Percentiles rank a stretch among this genome's conserved stretches.
phyloP scores from a whole-genome alignment of 2,888 invertebrate genomes.

The Lymantria monacha region DNA sequence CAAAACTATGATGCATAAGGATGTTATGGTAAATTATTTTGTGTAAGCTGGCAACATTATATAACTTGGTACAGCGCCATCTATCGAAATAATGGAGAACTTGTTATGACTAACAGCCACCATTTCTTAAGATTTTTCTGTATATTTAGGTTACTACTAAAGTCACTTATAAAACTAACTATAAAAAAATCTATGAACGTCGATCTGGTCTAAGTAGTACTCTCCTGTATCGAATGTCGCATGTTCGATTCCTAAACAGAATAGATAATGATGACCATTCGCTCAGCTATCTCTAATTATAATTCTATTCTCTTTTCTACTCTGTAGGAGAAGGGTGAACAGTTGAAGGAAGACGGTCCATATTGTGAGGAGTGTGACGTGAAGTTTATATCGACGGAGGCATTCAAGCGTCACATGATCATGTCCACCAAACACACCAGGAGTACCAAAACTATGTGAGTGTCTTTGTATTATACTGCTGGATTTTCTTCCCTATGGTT shows the following conservation, averaged over 20 bases:
- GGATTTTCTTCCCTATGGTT: too few relatives aligned
- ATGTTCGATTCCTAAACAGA: too few relatives aligned
- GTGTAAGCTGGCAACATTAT: background rate
- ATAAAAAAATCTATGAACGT: too few relatives aligned
- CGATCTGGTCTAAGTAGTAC: too few relatives aligned
- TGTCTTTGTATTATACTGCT: conserved; percentile 2
- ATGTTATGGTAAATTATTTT: conserved; percentile 39
- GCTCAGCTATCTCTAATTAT: too few relatives aligned
- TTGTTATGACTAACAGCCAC: too few relatives aligned
- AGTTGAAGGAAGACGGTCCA: conserved; percentile 40
- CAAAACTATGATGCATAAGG: conserved; percentile 71
- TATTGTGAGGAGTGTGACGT: conserved; percentile 69
- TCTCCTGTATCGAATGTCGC: too few relatives aligned
- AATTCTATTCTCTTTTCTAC: too few relatives aligned
- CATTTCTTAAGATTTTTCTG: too few relatives aligned
- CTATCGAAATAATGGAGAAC: background rate
- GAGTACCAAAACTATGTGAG: conserved; percentile 51
- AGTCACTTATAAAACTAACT: too few relatives aligned
- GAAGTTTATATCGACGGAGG: conserved; percentile 60
- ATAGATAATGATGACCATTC: too few relatives aligned
- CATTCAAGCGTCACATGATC: conserved; percentile 68
- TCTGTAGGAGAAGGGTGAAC: conserved; percentile 26
- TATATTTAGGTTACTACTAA: too few relatives aligned
- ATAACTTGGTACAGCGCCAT: background rate
- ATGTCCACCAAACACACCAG: conserved; percentile 58